phyloP scores from a whole-genome alignment of 1,140 invertebrate species.

The Marisa cornuarietis region DNA sequence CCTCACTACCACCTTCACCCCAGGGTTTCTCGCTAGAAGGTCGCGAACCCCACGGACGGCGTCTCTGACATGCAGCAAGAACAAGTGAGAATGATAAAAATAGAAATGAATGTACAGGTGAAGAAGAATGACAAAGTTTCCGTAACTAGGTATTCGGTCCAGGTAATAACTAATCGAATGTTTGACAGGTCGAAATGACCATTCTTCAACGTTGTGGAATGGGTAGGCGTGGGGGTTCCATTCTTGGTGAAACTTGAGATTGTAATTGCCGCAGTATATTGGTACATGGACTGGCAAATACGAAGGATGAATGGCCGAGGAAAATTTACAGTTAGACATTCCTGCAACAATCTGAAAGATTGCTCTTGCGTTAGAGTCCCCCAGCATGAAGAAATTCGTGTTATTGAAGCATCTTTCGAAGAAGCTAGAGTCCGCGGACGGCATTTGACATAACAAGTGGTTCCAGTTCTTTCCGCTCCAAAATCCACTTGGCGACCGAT shows the following conservation, averaged over 20 bases:
- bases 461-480: not conserved
- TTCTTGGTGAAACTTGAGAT: not conserved
- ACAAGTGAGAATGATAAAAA: not conserved
- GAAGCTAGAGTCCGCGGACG: not conserved
- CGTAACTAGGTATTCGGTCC: not conserved
- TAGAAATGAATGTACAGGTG: slow-evolving; percentile 7
- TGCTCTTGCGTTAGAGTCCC: not conserved
- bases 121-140: slow-evolving; percentile 3
- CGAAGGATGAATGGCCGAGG: too few species aligned
- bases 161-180: not conserved
- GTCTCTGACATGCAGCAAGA: not conserved
- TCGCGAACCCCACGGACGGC: not conserved
- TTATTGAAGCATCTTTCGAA: not conserved
- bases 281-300: not conserved
- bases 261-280: not conserved
- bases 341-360: too few species aligned
- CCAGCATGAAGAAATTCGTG: not conserved
- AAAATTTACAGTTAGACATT: too few species aligned
- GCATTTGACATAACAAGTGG: not conserved
- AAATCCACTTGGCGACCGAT: not conserved
- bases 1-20: not conserved
- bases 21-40: not conserved
- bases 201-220: not conserved
- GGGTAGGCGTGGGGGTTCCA: slow-evolving; percentile 13
- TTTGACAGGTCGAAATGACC: too few species aligned